Percentiles rank a stretch among this genome's conserved stretches.
Conservation (phyloP, 1,140 invertebrate species). For the Drosophila melanica region DNA sequence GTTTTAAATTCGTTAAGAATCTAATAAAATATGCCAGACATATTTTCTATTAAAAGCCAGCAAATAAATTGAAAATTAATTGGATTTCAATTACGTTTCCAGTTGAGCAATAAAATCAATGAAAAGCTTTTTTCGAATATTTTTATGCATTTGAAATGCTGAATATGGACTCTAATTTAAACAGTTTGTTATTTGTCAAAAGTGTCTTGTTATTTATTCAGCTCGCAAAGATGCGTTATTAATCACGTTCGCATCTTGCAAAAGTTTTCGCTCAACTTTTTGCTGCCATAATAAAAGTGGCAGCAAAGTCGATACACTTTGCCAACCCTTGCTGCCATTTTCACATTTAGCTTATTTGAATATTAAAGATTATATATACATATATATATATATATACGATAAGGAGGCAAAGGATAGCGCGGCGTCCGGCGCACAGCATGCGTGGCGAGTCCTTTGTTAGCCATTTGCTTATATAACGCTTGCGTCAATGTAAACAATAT, state of each 20-base stretch:
- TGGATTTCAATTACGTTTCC: neutral
- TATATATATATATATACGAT: neutral
- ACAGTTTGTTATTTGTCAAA: constrained; percentile 1
- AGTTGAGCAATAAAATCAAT: neutral
- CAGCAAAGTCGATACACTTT: neutral
- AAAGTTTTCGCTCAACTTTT: constrained; percentile 12
- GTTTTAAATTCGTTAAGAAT: neutral
- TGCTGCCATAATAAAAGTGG: neutral
- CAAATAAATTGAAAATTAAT: constrained; percentile 24
- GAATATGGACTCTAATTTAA: neutral
- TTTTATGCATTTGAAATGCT: neutral
- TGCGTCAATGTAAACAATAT: constrained; percentile 26
- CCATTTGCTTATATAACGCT: constrained; percentile 1
- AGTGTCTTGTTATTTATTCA: neutral
- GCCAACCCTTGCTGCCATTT: constrained; percentile 21
- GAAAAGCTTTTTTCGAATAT: neutral
- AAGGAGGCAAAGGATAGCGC: neutral
- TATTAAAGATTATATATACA: constrained; percentile 67
- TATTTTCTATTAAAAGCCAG: neutral
- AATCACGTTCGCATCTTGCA: neutral
- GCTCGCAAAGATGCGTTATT: constrained; percentile 8
- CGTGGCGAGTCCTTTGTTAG: constrained; percentile 8
- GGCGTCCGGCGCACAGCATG: constrained; percentile 21
- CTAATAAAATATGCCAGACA: neutral
- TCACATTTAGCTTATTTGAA: constrained; percentile 60